Evolutionary conservation across 2,113 vertebrate genomes (phyloP), one percentile per base, ranked within the genome.

Genomic region (Lophius piscatorius): DNA sequence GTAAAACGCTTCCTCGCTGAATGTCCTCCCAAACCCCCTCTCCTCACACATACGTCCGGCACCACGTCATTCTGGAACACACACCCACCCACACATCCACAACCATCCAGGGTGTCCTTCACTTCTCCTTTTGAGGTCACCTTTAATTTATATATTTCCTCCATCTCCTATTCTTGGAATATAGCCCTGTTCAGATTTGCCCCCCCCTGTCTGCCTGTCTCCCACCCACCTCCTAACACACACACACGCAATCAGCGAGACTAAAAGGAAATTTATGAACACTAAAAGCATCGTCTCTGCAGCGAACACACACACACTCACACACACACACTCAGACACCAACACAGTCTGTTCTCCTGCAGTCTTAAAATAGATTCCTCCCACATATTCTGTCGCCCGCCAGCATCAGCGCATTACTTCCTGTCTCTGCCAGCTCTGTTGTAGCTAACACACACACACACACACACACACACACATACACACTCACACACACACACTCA

Each of bases 321-420:
- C 47, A 31, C 20, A 48, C 46, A 42, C 20, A 58, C 45, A 58
- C 24, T 46, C 45, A 36, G 31, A 35, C 50, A 58, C 24, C 34
- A 17, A 52, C 47, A 66, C 2, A 41, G 2, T 55, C 35, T 61
- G 56, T 77, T 44, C 71, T 69, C 54, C 51, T 72, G 66, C 62
- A 66, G 55, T 67, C 82, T 65, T 60, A 81, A 85, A 88, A 86
- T 87, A 87, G 63, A 50, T 31, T 47, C 77, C 80, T 60, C 82
- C 82, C 59, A 76, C 86, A 68, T 23, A 47, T 80, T 83, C 42
- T 74, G 80, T 66, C 12, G 23, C 77, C 63, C 16, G 18, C 22
- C 38, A 0, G 39, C 60, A 48, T 66, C 38, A 39, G 7, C 22
- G 64, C 78, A 73, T 85, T 81, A 82, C 67, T 88, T 87, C 86